phyloP scores from a whole-genome alignment of 2,113 vertebrate genomes.

The Gulo gulo region DNA sequence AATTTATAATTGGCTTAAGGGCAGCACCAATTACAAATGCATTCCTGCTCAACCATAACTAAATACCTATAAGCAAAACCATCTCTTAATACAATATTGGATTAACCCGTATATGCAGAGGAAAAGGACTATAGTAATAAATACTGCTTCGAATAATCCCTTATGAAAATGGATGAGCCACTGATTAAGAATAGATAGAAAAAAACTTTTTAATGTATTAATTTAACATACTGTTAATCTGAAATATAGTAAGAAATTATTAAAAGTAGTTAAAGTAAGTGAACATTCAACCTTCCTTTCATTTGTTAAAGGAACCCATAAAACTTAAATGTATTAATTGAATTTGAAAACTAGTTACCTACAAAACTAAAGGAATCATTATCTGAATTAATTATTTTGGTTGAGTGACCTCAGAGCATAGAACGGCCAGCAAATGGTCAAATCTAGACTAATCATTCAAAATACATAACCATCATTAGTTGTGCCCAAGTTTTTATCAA shows the following conservation, averaged over 20 bases:
- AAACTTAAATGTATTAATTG: slow-evolving; percentile 66
- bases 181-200: neutral
- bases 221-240: slow-evolving; percentile 7
- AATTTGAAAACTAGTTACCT: neutral
- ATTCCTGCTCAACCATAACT: neutral
- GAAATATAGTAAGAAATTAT: neutral
- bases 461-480: neutral
- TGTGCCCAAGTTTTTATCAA: neutral
- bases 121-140: slow-evolving; percentile 17
- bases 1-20: slow-evolving; percentile 7
- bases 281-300: slow-evolving; percentile 51
- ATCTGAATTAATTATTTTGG: slow-evolving; percentile 39
- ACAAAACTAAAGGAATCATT: neutral
- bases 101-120: neutral
- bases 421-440: neutral
- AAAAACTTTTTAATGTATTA: neutral
- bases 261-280: slow-evolving; percentile 59
- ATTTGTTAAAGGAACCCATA: slow-evolving; percentile 81
- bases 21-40: neutral
- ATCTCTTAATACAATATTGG: neutral
- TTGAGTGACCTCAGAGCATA: slow-evolving; percentile 68
- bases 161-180: neutral
- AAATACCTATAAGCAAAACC: neutral
- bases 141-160: neutral
- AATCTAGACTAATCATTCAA: neutral